These are phyloP conservation scores for Choloepus didactylus DNA, from an alignment of 2,797 vertebrate species.

Conservation along the genomic window DNA sequence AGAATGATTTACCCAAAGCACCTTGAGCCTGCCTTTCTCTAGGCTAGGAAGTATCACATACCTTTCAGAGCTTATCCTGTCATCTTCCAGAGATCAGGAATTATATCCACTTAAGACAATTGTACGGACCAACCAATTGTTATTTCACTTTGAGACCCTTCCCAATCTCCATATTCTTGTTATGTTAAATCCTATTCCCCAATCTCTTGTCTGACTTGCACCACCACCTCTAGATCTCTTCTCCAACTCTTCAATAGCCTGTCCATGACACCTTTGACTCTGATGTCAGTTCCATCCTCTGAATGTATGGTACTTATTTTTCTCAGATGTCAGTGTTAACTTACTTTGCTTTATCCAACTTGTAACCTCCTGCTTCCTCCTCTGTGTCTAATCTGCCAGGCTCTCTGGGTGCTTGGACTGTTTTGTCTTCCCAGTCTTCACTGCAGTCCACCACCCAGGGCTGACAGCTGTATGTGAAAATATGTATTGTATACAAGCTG, in stretches of 20 bases:
- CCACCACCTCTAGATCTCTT: not conserved
- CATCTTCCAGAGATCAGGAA: not conserved
- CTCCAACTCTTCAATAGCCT: not conserved
- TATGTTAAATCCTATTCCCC: not conserved
- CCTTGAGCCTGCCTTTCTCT: not conserved
- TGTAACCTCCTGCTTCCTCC: not conserved
- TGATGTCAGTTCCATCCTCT: not conserved
- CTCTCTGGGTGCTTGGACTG: not conserved
- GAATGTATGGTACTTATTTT: not conserved
- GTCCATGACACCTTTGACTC: not conserved
- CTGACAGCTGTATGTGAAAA: not conserved
- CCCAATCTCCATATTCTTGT: not conserved
- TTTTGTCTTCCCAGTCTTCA: not conserved
- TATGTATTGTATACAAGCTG: not conserved
- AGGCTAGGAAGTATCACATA: not conserved
- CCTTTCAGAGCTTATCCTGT: not conserved
- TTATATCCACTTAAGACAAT: not conserved
- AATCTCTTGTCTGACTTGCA: not conserved
- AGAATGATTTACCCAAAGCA: not conserved
- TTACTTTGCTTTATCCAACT: not conserved
- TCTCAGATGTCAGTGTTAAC: not conserved
- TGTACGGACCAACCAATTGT: not conserved
- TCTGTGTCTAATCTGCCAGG: not conserved
- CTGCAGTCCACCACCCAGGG: not conserved
- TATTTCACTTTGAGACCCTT: not conserved